phyloP scores from a whole-genome alignment of 2,888 invertebrate genomes.

The Bruchidius siliquastri region DNA sequence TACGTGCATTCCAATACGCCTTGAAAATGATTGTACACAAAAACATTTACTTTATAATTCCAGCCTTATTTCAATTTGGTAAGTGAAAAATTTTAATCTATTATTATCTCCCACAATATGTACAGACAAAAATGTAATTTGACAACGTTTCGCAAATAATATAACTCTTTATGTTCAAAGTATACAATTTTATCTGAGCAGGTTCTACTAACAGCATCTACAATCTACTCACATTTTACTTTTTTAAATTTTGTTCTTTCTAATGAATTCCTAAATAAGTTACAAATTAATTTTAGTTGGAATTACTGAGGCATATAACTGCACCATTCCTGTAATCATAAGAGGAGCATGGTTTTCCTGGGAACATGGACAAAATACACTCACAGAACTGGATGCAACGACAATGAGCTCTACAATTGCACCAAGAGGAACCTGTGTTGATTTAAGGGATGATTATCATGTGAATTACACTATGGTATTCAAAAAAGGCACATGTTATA shows the following conservation, averaged over 20 bases:
- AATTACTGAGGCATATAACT: slow-evolving; percentile 35
- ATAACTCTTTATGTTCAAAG: no score
- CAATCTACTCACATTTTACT: no score
- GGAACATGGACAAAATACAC: slow-evolving; percentile 78
- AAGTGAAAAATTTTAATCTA: neutral
- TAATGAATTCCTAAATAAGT: no score
- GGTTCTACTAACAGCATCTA: no score
- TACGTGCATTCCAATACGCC: neutral
- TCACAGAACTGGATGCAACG: slow-evolving; percentile 76
- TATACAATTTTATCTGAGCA: no score
- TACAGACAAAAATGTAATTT: no score
- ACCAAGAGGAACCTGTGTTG: slow-evolving; percentile 64
- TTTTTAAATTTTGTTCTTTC: no score
- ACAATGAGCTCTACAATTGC: slow-evolving; percentile 59
- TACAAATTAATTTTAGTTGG: neutral
- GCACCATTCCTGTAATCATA: slow-evolving; percentile 72
- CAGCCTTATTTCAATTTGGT: neutral
- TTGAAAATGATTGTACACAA: neutral
- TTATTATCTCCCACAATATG: no score
- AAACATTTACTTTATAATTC: neutral
- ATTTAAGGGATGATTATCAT: slow-evolving; percentile 66
- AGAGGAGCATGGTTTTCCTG: slow-evolving; percentile 89
- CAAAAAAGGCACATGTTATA: slow-evolving; percentile 66
- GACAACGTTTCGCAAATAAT: no score
- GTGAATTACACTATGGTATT: slow-evolving; percentile 86